Evolutionary conservation across 2,113 vertebrate species (phyloP).

Genomic region (Vanacampus margaritifer): DNA sequence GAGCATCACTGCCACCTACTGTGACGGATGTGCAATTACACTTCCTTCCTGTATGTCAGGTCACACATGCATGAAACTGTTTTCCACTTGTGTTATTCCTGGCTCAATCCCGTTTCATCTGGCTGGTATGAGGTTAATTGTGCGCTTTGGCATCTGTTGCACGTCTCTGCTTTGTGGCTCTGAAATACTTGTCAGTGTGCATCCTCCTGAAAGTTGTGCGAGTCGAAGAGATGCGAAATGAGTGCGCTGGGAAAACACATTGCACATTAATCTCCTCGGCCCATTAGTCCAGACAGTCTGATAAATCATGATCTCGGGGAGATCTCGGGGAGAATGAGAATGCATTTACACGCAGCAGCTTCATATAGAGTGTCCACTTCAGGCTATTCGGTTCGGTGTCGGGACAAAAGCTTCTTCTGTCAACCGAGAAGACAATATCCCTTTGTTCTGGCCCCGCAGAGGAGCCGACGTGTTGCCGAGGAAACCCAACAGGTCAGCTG

Average conservation of each 20-base stretch:
- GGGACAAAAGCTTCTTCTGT: slow-evolving; percentile 33
- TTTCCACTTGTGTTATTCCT: slow-evolving; percentile 44
- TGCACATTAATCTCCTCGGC: slow-evolving; percentile 51
- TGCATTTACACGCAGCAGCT: slow-evolving; percentile 42
- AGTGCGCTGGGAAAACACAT: slow-evolving; percentile 55
- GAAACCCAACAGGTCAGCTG: slow-evolving; percentile 39
- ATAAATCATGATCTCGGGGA: slow-evolving; percentile 54
- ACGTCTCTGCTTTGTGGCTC: slow-evolving; percentile 53
- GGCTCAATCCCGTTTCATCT: slow-evolving; percentile 41
- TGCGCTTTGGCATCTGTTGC: slow-evolving; percentile 55
- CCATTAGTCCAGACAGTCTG: slow-evolving; percentile 57
- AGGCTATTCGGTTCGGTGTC: slow-evolving; percentile 29
- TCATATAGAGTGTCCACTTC: slow-evolving; percentile 37
- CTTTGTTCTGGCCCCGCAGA: slow-evolving; percentile 43
- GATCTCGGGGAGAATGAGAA: slow-evolving; percentile 46
- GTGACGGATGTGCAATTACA: too few relatives aligned
- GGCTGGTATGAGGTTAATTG: slow-evolving; percentile 66
- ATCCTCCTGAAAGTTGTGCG: slow-evolving; percentile 42
- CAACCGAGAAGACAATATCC: slow-evolving; percentile 36
- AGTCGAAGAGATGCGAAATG: slow-evolving; percentile 52
- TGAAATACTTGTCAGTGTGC: slow-evolving; percentile 50
- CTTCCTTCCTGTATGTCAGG: too few relatives aligned
- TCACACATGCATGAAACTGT: slow-evolving; percentile 21
- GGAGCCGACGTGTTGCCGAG: slow-evolving; percentile 32
- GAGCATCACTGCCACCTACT: too few relatives aligned